Evolutionary conservation across 2,888 invertebrate species (phyloP).

Genomic region (Perdita meconis): DNA sequence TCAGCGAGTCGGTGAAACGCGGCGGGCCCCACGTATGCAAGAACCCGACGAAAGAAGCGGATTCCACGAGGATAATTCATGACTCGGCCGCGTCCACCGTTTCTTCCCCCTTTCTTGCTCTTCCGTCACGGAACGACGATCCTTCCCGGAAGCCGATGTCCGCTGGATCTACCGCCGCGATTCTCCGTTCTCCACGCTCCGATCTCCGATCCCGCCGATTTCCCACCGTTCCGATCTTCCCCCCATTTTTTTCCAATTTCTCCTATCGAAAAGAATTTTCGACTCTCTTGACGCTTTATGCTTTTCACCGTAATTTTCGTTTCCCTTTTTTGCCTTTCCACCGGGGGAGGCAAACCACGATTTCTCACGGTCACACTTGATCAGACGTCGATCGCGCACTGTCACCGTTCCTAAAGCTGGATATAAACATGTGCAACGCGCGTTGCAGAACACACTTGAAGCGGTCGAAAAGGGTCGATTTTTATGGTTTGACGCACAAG

Average conservation of each 20-base stretch:
- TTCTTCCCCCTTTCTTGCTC: slow-evolving; percentile 61
- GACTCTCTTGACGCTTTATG: slow-evolving; percentile 45
- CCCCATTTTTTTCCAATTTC: slow-evolving; percentile 53
- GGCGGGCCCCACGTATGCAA: slow-evolving; percentile 3
- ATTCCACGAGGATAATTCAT: slow-evolving; percentile 61
- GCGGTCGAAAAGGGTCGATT: no score
- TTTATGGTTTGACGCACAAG: no score
- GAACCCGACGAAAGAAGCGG: slow-evolving; percentile 52
- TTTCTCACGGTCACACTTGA: slow-evolving; percentile 48
- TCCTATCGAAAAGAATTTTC: slow-evolving; percentile 31
- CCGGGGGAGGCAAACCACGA: slow-evolving; percentile 6
- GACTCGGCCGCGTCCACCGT: slow-evolving; percentile 46
- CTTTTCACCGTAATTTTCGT: slow-evolving; percentile 23
- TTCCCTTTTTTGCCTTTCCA: neutral
- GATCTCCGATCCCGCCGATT: slow-evolving; percentile 62
- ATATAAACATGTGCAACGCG: no score
- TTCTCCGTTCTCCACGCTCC: no score
- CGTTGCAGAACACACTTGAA: no score
- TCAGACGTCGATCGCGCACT: slow-evolving; percentile 17
- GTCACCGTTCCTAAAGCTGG: no score
- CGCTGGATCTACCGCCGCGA: slow-evolving; percentile 64
- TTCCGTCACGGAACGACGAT: slow-evolving; percentile 75
- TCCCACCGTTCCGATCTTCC: slow-evolving; percentile 43
- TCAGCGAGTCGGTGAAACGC: slow-evolving; percentile 16
- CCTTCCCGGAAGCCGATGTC: slow-evolving; percentile 77